These are phyloP conservation scores for Platyura marginata DNA, from an alignment of 1,140 invertebrate species.

Conservation along the genomic window DNA sequence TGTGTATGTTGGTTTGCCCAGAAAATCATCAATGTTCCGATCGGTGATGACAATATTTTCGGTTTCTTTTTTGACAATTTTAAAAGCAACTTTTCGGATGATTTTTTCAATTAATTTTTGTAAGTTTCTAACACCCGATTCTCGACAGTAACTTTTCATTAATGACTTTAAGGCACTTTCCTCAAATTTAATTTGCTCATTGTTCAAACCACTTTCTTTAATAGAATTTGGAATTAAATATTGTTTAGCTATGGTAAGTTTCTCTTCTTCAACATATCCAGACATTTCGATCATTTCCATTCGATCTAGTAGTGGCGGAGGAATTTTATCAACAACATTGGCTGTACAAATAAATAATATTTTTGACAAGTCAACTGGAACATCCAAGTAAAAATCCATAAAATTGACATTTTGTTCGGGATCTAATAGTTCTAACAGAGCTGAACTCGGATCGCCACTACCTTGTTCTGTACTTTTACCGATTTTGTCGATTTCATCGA, in stretches of 20 bases:
- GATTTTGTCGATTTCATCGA: constrained; percentile 91
- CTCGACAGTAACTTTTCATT: constrained; percentile 82
- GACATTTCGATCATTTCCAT: constrained; percentile 99
- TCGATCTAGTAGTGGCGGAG: constrained; percentile 81
- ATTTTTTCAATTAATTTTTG: constrained; percentile 96
- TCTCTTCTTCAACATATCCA: constrained; percentile 91
- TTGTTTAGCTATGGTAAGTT: constrained; percentile 81
- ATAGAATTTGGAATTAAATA: constrained; percentile 78
- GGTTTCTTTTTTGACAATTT: constrained; percentile 68
- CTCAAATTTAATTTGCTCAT: constrained; percentile 46
- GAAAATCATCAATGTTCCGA: constrained; percentile 69
- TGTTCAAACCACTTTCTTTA: constrained; percentile 51
- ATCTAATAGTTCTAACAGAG: constrained; percentile 84
- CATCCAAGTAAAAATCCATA: constrained; percentile 92
- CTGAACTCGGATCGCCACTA: constrained; percentile 90
- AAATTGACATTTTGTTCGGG: constrained; percentile 96
- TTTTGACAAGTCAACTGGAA: constrained; percentile 89
- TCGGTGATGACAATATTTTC: constrained; percentile 41
- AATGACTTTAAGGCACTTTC: constrained; percentile 52
- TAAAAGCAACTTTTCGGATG: constrained; percentile 74
- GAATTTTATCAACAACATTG: constrained; percentile 85
- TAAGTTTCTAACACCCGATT: constrained; percentile 86
- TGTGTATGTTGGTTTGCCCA: constrained; percentile 86
- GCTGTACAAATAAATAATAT: constrained; percentile 94
- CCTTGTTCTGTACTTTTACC: constrained; percentile 70